A percentile compares a stretch with the other conserved stretches of the same genome.
Evolutionary conservation across 1,140 invertebrate species (phyloP).

Genomic region (Mamestra configurata): DNA sequence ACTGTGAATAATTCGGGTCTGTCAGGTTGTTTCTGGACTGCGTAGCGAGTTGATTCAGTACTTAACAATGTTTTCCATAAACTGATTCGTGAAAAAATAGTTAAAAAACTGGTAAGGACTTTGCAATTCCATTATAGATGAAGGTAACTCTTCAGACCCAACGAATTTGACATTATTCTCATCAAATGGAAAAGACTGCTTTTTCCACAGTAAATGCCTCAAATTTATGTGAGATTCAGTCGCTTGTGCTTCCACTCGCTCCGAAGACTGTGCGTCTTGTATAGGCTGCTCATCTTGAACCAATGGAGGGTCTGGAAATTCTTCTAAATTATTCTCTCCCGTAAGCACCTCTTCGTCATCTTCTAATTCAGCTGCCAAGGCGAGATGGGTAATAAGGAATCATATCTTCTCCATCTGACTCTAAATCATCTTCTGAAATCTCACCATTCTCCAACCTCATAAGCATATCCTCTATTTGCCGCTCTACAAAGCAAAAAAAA

Average conservation of each 20-base stretch:
- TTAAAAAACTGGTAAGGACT: constrained; percentile 46
- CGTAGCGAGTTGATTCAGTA: constrained; percentile 38
- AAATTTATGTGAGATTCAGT: constrained; percentile 48
- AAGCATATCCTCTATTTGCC: constrained; percentile 45
- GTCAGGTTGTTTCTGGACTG: constrained; percentile 54
- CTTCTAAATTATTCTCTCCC: constrained; percentile 19
- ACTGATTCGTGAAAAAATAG: constrained; percentile 42
- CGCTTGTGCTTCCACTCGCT: constrained; percentile 29
- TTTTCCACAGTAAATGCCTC: constrained; percentile 46
- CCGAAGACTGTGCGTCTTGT: constrained; percentile 30
- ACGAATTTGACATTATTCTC: constrained; percentile 48
- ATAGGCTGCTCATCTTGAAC: constrained; percentile 45
- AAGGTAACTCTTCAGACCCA: constrained; percentile 40
- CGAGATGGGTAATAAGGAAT: constrained; percentile 45
- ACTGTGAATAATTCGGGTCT: constrained; percentile 49
- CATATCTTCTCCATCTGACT: constrained; percentile 49
- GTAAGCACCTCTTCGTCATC: background rate
- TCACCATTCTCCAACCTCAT: no score
- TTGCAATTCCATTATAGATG: constrained; percentile 42
- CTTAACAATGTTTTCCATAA: constrained; percentile 48
- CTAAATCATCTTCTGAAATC: no score
- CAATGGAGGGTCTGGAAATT: constrained; percentile 38
- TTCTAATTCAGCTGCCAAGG: constrained; percentile 42
- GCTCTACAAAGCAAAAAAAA: constrained; percentile 35
- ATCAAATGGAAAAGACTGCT: constrained; percentile 50